These are phyloP conservation scores for Orientallactaga sibirica DNA, from an alignment of 2,797 vertebrate species.

Conservation along the genomic window DNA sequence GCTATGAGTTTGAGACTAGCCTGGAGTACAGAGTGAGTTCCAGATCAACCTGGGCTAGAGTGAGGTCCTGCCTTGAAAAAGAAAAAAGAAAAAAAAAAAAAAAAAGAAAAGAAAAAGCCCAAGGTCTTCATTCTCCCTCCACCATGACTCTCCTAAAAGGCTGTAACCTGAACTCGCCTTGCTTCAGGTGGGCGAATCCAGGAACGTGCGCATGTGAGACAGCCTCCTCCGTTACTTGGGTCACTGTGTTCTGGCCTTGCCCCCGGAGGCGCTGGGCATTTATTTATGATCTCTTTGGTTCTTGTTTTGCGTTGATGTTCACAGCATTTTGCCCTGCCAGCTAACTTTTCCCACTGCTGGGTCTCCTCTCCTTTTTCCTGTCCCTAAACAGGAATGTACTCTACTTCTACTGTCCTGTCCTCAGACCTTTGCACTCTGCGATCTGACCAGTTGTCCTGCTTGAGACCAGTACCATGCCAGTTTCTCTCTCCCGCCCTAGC, in stretches of 20 bases:
- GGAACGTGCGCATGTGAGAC: no score
- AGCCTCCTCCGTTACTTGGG: accelerated
- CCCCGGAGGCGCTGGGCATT: background rate
- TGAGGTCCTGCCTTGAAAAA: no score
- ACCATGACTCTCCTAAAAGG: background rate
- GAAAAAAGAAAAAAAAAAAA: no score
- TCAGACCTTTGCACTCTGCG: background rate
- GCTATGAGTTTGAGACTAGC: no score
- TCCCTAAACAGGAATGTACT: background rate
- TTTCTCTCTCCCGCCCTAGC: background rate
- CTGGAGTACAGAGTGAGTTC: no score
- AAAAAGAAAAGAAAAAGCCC: no score
- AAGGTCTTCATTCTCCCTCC: background rate
- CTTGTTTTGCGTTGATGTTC: background rate
- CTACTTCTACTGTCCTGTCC: background rate
- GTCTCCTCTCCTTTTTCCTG: background rate
- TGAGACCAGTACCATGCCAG: background rate
- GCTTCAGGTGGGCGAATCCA: background rate
- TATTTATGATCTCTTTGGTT: background rate
- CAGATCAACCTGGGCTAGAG: no score
- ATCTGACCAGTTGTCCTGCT: background rate
- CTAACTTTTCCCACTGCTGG: accelerated
- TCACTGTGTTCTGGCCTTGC: background rate
- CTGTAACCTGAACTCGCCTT: background rate
- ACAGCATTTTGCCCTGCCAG: accelerated